Evolutionary conservation across 2,113 vertebrate genomes (phyloP), one percentile per base, ranked within the genome.

Genomic region (Hippolais icterina): DNA sequence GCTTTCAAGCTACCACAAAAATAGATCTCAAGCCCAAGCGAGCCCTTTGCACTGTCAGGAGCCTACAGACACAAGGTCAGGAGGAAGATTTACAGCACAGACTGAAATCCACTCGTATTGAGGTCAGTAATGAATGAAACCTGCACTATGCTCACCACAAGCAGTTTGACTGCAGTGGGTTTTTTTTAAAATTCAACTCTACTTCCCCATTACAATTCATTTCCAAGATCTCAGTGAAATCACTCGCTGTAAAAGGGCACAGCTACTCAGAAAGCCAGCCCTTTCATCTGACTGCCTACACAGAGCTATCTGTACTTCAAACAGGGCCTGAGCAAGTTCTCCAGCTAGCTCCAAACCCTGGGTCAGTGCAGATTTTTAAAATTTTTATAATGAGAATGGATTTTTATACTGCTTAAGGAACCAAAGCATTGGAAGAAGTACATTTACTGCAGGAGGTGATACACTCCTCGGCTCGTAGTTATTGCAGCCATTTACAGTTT

Each of bases 261-360:
- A 80, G 44, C 24, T 44, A 15, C 47, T 76, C 57, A 46, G 21
- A 87, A 95, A 64, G 37, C 23, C 59, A 93, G 37, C 14, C 4
- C 33, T 47, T 75, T 49, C 44, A 37, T 59, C n/a, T 56, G n/a
- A 19, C n/a, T 61, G 31, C 42, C 25, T 17, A 27, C 0, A 0
- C 41, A 65, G 47, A 74, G 41, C 28, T 24, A 57, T 0, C 31
- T 49, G 42, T 19, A 41, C 37, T 57, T 44, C 74, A 71, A 29
- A 75, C 14, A 8, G 20, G 37, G 61, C n/a, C 64, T 12, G 28
- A 53, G 14, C 3, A 3, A 57, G 15, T 19, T 37, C 47, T 44
- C 17, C 52, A 61, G n/a, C n/a, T 65, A n/a, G 24, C 52, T 84
- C 52, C 56, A 66, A 69, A 42, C 6, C 21, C 37, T 0, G 0